Conservation (phyloP, 1,140 invertebrate species). For the Brachionus asplanchnoidis region DNA sequence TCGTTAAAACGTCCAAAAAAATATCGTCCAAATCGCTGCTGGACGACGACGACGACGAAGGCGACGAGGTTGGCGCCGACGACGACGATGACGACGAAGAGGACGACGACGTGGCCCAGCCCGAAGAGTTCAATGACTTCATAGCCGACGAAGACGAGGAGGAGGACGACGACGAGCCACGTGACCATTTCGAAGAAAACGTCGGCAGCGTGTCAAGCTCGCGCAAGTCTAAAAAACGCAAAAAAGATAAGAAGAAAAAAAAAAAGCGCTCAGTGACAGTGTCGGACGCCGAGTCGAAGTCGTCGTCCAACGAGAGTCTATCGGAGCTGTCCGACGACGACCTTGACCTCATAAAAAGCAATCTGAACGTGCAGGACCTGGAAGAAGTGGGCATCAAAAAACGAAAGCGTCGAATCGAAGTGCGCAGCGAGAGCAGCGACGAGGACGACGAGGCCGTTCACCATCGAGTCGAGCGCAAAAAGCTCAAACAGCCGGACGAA, state of each 20-base stretch:
- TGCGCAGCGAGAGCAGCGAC: background rate
- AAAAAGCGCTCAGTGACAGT: background rate
- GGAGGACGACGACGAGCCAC: background rate
- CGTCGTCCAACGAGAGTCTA: background rate
- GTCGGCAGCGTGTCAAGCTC: background rate
- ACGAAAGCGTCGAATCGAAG: background rate
- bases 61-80: background rate
- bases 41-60: conserved; percentile 26
- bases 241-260: conserved; percentile 16
- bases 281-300: background rate
- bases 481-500: background rate
- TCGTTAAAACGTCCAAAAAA: background rate
- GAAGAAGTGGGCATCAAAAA: conserved; percentile 31
- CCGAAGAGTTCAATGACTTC: conserved; percentile 35
- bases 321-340: conserved; percentile 38
- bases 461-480: background rate
- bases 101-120: background rate
- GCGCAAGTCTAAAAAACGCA: background rate
- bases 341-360: conserved; percentile 35
- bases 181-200: background rate
- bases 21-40: background rate
- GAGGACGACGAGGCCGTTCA: background rate
- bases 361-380: conserved; percentile 19
- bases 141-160: background rate
- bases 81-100: conserved; percentile 24